Base-by-base conservation (phyloP, 2,113 vertebrate genomes). In the Corythornis vintsioides region DNA sequence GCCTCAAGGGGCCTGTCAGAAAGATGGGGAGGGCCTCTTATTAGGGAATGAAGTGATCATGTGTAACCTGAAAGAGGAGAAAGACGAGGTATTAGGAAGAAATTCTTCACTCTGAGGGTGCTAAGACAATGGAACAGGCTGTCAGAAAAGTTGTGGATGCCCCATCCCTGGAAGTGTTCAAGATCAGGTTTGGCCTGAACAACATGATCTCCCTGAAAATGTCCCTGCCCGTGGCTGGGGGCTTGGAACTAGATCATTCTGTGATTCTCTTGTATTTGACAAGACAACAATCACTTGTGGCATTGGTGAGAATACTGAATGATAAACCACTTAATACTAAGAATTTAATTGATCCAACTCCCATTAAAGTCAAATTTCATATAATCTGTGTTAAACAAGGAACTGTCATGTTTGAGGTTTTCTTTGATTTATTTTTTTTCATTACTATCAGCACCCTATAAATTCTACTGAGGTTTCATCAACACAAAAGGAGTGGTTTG, bases 1-100 rank as follows among this genome's bases (percentile, higher is more conserved):
- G 28, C 13, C 1, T 52, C 4, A 66, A 67, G 7, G 10, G 8
- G 1, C 1, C 24, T 31, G 43, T 3, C 45, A 2, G 11, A 77
- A 33, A 28, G 59, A 1, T 43, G 28, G 10, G 8, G 11, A n/a
- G 19, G 31, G 31, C 20, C 31, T 57, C n/a, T n/a, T n/a, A n/a
- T n/a, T 12, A n/a, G 31, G 31, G 11, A 50, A 22, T 17, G 59
- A 38, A 38, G 22, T 26, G 35, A 61, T 22, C 9, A 7, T 15
- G 35, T 61, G 38, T 38, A 26, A 40, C 25, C 24, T 40, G 60
- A 26, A 61, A 38, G 33, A 38, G 21, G 22, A 22, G 22, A 50
- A 50, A 50, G 22, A 50, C 6, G 21, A 50, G 48, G 6, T 50
- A 50, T 24, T 50, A 50, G 48, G 48, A 50, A 50, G 48, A 24